Conservation (phyloP, 2,797 vertebrate genomes). For the Geotrypetes seraphini region DNA sequence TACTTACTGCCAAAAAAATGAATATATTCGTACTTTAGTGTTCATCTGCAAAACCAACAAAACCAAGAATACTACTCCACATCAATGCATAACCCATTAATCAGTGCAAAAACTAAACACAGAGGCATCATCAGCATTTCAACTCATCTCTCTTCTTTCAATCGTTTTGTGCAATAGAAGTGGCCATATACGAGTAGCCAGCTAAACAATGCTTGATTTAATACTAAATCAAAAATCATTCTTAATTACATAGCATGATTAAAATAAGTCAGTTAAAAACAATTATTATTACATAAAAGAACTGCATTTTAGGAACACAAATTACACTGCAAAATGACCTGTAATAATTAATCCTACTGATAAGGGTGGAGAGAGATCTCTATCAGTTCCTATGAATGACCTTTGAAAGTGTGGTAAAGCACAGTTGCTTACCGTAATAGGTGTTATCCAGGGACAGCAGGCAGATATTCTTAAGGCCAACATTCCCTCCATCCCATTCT, state of each 20-base stretch:
- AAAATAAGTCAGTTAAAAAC: conserved; percentile 39
- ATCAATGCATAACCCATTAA: conserved; percentile 49
- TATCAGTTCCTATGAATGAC: conserved; percentile 34
- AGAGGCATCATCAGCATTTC: conserved; percentile 41
- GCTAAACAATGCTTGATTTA: conserved; percentile 29
- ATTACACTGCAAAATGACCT: conserved; percentile 33
- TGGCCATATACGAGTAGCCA: conserved; percentile 41
- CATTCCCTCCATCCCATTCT: too few species aligned
- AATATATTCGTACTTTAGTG: too few species aligned
- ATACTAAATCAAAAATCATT: conserved; percentile 35
- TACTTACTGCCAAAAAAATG: conserved; percentile 38
- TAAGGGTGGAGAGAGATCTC: conserved; percentile 26
- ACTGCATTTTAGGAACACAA: conserved; percentile 26
- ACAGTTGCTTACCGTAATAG: too few species aligned
- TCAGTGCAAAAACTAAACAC: conserved; percentile 51
- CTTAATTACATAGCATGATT: conserved; percentile 26
- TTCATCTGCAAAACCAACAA: too few species aligned
- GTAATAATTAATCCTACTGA: conserved; percentile 44
- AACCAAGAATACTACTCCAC: conserved; percentile 35
- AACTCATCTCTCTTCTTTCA: conserved; percentile 52
- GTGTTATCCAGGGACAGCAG: too few species aligned
- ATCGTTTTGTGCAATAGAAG: conserved; percentile 61
- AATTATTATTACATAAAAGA: conserved; percentile 12
- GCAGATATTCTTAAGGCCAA: too few species aligned
- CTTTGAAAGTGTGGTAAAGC: conserved; percentile 31